A percentile compares a stretch with the other conserved stretches of the same genome.
Conservation (phyloP, 2,797 vertebrate genomes). For the Gorsachius magnificus region DNA sequence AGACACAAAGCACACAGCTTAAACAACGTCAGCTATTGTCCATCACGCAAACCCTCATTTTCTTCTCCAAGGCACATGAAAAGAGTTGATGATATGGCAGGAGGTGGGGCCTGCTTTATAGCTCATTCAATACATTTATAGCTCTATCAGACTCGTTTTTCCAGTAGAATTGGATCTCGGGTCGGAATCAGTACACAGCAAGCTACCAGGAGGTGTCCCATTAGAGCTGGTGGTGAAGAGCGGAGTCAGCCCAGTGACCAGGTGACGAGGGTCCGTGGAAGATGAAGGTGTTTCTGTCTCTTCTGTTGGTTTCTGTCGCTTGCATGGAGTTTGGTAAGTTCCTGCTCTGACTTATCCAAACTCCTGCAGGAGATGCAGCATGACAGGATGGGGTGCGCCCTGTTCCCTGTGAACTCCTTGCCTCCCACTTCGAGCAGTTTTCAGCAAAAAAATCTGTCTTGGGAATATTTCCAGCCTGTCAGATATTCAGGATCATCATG, state of each 20-base stretch:
- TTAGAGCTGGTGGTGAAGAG: neutral
- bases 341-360: neutral
- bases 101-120: constrained; percentile 14
- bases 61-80: constrained; percentile 33
- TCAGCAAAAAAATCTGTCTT: neutral
- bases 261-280: neutral
- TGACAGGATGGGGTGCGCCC: accelerated
- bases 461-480: neutral
- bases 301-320: neutral
- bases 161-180: neutral
- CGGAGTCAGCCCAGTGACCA: neutral
- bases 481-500: neutral
- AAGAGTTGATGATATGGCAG: neutral
- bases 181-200: neutral
- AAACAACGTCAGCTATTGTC: neutral
- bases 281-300: constrained; percentile 35
- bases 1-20: neutral
- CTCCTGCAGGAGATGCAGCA: neutral
- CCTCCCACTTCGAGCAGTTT: neutral
- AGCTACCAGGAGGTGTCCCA: neutral
- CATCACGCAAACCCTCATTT: neutral
- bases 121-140: neutral
- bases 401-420: neutral
- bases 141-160: neutral
- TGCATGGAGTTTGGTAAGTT: neutral